Base-by-base conservation (phyloP, 2,888 invertebrate genomes). In the Frankliniella intonsa region DNA sequence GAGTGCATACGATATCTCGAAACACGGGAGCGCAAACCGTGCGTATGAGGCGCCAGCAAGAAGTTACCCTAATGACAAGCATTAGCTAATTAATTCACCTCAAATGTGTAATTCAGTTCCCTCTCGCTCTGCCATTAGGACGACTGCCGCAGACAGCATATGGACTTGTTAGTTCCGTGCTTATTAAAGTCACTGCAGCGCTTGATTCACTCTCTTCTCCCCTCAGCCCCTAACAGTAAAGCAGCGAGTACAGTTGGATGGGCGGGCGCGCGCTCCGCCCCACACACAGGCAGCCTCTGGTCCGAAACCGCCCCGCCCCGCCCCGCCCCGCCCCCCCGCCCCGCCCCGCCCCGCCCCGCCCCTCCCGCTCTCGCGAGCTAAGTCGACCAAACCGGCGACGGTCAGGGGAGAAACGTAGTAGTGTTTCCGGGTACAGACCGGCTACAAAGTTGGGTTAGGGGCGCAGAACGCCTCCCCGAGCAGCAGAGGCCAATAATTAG, bases 371-470 rank as follows among this genome's bases (percentile, higher is more conserved):
- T 38, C 38, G 38, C 2, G 38, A 38, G 38, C 5, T 2, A 38
- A 38, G 38, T 38, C 38, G 38, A 38, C 38, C 38, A 38, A 38
- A 38, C 38, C 38, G 38, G 38, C 38, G 38, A 38, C 38, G 38
- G 62, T n/a, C 62, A 62, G 62, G 62, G 17, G 62, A n/a, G 62
- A 17, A 62, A 62, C 62, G 17, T 8, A 62, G 62, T 62, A 17
- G 14, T 62, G 62, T 38, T 38, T 38, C 38, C 38, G 38, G 38
- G 38, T 38, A 38, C 5, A 38, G 38, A 38, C 11, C 19, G 19
- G 62, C 62, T 19, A 62, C 62, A 62, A 62, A 62, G 62, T 62
- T 62, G 62, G 62, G n/a, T 38, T 38, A 62, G 62, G 62, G 62
- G n/a, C n/a, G 17, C 62, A 62, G 38, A 38, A 38, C 38, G 38